These are phyloP conservation scores for Ephestia elutella DNA, from an alignment of 1,140 invertebrate species.

Conservation along the genomic window DNA sequence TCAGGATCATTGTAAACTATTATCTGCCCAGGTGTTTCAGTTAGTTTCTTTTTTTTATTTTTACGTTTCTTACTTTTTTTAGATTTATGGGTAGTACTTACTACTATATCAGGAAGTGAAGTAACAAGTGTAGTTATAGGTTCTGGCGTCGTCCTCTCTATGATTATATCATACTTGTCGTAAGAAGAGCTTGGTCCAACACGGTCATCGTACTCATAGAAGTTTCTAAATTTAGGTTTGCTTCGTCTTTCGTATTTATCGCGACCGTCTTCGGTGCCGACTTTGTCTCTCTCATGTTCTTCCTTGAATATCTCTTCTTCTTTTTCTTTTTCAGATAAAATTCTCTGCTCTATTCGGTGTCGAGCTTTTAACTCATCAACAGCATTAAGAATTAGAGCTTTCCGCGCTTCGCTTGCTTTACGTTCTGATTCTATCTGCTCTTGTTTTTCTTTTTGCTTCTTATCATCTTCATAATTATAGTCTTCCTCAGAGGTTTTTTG, in stretches of 20 bases:
- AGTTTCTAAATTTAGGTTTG: constrained; percentile 31
- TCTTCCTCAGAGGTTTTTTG: constrained; percentile 22
- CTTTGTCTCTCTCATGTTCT: constrained; percentile 45
- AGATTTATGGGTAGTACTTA: background rate
- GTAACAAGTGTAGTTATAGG: constrained; percentile 19
- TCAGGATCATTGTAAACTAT: constrained; percentile 13
- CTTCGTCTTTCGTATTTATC: constrained; percentile 42
- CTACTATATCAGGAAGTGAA: too few species aligned
- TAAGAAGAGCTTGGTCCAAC: background rate
- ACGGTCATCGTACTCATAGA: constrained; percentile 46
- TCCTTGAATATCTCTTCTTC: constrained; percentile 57
- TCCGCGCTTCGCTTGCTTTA: constrained; percentile 50
- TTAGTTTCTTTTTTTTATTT: constrained; percentile 14
- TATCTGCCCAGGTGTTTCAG: background rate
- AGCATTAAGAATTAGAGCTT: constrained; percentile 49
- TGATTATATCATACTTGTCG: background rate
- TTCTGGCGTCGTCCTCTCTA: constrained; percentile 24
- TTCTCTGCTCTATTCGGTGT: constrained; percentile 54
- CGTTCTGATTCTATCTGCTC: constrained; percentile 32
- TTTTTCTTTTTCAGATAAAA: constrained; percentile 53
- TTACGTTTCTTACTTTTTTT: constrained; percentile 24
- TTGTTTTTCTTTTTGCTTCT: constrained; percentile 22
- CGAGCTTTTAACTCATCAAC: constrained; percentile 61
- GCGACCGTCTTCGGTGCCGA: constrained; percentile 18
- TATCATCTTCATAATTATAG: constrained; percentile 27